phyloP scores from a whole-genome alignment of 53 echinoderm and acorn worm species.

The Temnopleurus reevesii region DNA sequence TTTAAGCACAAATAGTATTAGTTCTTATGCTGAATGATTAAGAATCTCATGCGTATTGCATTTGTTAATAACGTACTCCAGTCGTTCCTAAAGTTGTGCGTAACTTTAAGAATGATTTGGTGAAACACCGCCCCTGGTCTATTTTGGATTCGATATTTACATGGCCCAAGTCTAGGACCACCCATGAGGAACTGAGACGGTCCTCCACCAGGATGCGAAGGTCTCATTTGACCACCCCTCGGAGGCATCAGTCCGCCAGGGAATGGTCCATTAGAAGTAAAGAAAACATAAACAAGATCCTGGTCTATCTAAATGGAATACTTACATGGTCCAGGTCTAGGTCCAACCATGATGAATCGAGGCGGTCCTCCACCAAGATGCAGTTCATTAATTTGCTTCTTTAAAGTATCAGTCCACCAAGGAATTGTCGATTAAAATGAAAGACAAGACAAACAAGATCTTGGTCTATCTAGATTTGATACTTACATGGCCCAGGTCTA shows the following conservation, averaged over 20 bases:
- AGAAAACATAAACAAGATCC: too few relatives aligned
- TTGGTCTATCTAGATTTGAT: too few relatives aligned
- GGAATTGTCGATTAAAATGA: slow-evolving; percentile 48
- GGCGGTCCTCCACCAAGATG: slow-evolving; percentile 65
- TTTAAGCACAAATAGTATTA: too few relatives aligned
- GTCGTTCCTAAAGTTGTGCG: too few relatives aligned
- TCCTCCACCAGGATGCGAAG: slow-evolving; percentile 55
- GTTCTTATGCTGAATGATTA: too few relatives aligned
- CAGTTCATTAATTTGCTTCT: slow-evolving; percentile 59
- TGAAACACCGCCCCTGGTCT: too few relatives aligned
- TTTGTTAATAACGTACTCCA: too few relatives aligned
- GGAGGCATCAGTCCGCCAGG: slow-evolving; percentile 70
- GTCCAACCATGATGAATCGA: slow-evolving; percentile 73
- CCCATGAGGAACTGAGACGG: slow-evolving; percentile 76
- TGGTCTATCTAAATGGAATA: too few relatives aligned
- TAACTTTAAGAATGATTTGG: too few relatives aligned
- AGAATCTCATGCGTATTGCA: too few relatives aligned
- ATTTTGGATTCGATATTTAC: too few relatives aligned
- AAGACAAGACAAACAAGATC: too few relatives aligned
- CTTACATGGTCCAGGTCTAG: slow-evolving; percentile 75
- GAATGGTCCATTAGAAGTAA: slow-evolving; percentile 50
- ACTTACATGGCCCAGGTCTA: slow-evolving; percentile 74
- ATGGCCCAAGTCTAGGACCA: slow-evolving; percentile 69
- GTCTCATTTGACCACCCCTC: slow-evolving; percentile 61
- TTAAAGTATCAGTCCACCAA: slow-evolving; percentile 65